Percentiles rank a stretch among this genome's conserved stretches.
phyloP scores from a whole-genome alignment of 2,113 vertebrate genomes.

The Cebidichthys violaceus region DNA sequence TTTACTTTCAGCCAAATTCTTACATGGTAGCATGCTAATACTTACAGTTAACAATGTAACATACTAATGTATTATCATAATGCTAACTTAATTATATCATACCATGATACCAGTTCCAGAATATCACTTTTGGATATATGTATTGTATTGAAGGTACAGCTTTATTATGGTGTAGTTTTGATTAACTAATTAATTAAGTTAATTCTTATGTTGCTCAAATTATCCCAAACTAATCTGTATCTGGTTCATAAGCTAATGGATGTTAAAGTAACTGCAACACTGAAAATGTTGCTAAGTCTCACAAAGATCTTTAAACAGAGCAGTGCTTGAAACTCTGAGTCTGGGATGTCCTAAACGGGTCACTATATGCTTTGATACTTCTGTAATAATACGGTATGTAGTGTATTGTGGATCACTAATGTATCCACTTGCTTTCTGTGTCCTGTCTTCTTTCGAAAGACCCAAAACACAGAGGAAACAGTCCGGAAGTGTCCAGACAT shows the following conservation, averaged over 20 bases:
- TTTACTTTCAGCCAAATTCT: neutral
- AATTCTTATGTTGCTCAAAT: neutral
- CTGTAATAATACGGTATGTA: neutral
- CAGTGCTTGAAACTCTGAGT: neutral
- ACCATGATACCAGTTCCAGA: neutral
- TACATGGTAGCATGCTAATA: neutral
- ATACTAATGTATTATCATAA: neutral
- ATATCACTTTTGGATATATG: neutral
- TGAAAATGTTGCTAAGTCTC: neutral
- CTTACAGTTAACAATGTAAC: neutral
- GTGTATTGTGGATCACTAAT: neutral
- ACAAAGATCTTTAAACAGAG: neutral
- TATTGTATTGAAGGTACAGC: neutral
- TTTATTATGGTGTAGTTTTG: neutral
- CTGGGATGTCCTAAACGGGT: neutral
- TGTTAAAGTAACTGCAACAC: neutral
- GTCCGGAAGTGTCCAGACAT: conserved; percentile 90
- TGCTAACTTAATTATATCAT: neutral
- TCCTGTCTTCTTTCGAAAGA: conserved; percentile 79
- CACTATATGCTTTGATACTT: neutral
- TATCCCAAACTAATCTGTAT: neutral
- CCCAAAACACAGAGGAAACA: conserved; percentile 88
- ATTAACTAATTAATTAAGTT: neutral
- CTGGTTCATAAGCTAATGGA: neutral
- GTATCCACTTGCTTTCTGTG: conserved; percentile 19